phyloP scores from a whole-genome alignment of 2,888 invertebrate species.

The Drosophila infuscata region DNA sequence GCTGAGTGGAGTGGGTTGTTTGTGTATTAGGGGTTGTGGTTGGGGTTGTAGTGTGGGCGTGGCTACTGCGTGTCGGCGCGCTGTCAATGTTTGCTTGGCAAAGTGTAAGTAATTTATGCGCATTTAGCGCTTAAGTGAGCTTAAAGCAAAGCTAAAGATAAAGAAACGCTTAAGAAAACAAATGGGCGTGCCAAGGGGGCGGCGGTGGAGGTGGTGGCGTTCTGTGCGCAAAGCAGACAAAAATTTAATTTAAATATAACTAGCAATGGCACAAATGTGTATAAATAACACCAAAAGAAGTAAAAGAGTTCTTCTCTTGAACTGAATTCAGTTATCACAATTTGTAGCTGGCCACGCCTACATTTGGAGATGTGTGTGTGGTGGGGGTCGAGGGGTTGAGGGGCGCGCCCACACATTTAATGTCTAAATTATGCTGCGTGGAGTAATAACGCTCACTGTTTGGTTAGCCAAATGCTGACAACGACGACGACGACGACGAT shows the following conservation, averaged over 20 bases:
- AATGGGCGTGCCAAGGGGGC: conserved; percentile 24
- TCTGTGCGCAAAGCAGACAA: not conserved
- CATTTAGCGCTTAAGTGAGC: conserved; percentile 79
- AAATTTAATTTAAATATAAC: conserved; percentile 26
- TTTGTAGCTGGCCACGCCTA: conserved; percentile 27
- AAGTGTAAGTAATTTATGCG: conserved; percentile 80
- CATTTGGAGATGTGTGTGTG: not conserved
- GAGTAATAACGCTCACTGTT: conserved; percentile 49
- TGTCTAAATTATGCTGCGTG: conserved; percentile 71
- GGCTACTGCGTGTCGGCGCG: conserved; percentile 50
- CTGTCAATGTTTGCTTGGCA: conserved; percentile 77
- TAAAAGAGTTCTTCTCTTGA: not conserved
- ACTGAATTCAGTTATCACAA: not conserved
- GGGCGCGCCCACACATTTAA: conserved; percentile 50
- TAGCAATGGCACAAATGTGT: not conserved
- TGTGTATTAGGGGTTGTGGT: conserved; percentile 2
- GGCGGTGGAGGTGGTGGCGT: not conserved
- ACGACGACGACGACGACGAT: conserved; percentile 3
- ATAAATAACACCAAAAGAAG: conserved; percentile 2
- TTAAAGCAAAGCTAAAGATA: conserved; percentile 68
- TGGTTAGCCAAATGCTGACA: conserved; percentile 43
- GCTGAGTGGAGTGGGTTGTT: not conserved
- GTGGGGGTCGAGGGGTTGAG: conserved; percentile 15
- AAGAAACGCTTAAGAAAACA: conserved; percentile 63
- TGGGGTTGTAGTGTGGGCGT: not conserved